Base-by-base conservation (phyloP, 2,113 vertebrate genomes). In the Brachirus orientalis region DNA sequence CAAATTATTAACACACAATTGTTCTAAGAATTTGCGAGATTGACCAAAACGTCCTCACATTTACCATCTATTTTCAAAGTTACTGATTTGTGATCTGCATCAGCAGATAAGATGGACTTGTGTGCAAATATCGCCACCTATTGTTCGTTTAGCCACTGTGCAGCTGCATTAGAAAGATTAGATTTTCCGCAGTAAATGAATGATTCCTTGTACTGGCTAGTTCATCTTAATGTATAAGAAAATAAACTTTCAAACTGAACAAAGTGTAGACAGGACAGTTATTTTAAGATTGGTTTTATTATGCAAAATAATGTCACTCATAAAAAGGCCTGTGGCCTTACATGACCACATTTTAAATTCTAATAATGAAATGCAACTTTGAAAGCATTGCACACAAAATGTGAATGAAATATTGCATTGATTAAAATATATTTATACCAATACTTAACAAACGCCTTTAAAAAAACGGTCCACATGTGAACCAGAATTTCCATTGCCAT, bases 251-350 rank as follows among this genome's bases (percentile, higher is more conserved):
- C n/a, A n/a, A 33, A 45, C 1, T 10, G 6, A 59, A 64, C 7
- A 53, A 62, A 67, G 0, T 7, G 10, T n/a, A 7, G 19, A 63
- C 50, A 57, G 11, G 4, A 65, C 2, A 40, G 16, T 65, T 36
- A 48, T 75, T 86, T 86, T 75, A 69, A 61, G 9, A 68, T 41
- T 38, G 3, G 9, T 83, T 90, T 91, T 88, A 91, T 63, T 89
- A 79, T 82, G 80, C 82, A 91, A 87, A 89, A 91, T 88, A 88
- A 69, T 76, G 69, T 68, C 17, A 63, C 3, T 69, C 56, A 64
- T 72, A 79, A 75, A 74, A 75, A 75, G 7, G 60, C 8, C 63
- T 18, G 20, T 55, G 20, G 40, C 53, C 81, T 73, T 22, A 18
- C 43, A n/a, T n/a, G n/a, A n/a, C 28, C 14, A 76, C 9, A 17